Conservation (phyloP, 1,140 invertebrate species). For the Drosophila bocki region DNA sequence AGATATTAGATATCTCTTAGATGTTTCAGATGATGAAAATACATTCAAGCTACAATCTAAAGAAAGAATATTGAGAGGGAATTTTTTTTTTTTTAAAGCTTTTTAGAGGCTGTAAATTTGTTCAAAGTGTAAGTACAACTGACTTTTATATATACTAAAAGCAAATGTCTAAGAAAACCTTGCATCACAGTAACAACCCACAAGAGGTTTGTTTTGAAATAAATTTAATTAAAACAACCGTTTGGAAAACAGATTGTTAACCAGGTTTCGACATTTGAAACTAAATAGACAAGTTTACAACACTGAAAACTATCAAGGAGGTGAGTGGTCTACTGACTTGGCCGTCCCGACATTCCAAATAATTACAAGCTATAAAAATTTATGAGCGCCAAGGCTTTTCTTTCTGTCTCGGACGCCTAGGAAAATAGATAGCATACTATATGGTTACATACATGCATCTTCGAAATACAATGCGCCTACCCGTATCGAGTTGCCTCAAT, state of each 20-base stretch:
- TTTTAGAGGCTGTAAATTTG: background rate
- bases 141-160: background rate
- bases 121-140: background rate
- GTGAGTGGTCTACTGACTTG: background rate
- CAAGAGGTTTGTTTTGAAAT: background rate
- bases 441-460: slow-evolving; percentile 11
- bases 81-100: background rate
- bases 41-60: too few relatives aligned
- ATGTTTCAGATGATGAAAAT: too few relatives aligned
- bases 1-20: too few relatives aligned
- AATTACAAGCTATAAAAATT: slow-evolving; percentile 81
- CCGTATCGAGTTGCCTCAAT: slow-evolving; percentile 46
- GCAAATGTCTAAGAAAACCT: background rate
- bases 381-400: slow-evolving; percentile 67
- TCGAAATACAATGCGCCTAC: slow-evolving; percentile 40
- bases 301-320: background rate
- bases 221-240: background rate
- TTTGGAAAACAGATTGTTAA: background rate
- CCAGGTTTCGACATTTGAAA: background rate
- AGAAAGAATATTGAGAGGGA: background rate
- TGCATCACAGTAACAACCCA: background rate
- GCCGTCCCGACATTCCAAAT: slow-evolving; percentile 56
- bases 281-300: background rate
- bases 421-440: slow-evolving; percentile 1
- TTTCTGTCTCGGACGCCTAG: slow-evolving; percentile 7